phyloP scores from a whole-genome alignment of 2,113 vertebrate species.

The Oreocharis arfaki region DNA sequence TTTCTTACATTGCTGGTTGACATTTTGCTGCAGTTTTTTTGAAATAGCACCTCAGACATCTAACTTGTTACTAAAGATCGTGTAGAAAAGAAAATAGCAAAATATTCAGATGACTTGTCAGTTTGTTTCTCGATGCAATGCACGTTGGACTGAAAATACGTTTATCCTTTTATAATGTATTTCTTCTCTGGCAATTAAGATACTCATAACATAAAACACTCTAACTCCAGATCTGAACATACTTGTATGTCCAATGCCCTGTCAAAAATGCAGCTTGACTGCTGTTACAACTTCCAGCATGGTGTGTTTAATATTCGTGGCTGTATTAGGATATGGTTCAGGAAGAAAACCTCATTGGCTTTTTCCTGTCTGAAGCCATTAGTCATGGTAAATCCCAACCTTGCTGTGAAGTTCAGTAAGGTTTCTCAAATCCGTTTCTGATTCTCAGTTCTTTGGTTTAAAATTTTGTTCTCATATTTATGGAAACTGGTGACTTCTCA shows the following conservation, averaged over 20 bases:
- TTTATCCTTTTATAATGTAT: conserved; percentile 66
- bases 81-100: conserved; percentile 60
- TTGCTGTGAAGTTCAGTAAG: conserved; percentile 65
- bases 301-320: conserved; percentile 65
- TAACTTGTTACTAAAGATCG: conserved; percentile 64
- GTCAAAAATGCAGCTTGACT: conserved; percentile 38
- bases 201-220: conserved; percentile 59
- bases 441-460: conserved; percentile 41
- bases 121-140: conserved; percentile 67
- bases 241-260: conserved; percentile 57
- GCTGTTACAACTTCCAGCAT: conserved; percentile 64
- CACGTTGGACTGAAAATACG: conserved; percentile 70
- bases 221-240: conserved; percentile 58
- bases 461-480: conserved; percentile 35
- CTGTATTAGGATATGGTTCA: conserved; percentile 54
- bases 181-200: conserved; percentile 68
- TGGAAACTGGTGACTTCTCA: conserved; percentile 12
- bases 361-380: conserved; percentile 60
- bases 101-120: conserved; percentile 59
- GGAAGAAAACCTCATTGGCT: conserved; percentile 43
- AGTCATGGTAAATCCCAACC: conserved; percentile 60
- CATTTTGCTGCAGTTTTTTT: conserved; percentile 66
- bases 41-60: conserved; percentile 52
- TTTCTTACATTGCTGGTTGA: conserved; percentile 54
- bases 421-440: conserved; percentile 41